Conservation (phyloP, 2,888 invertebrate genomes). For the Drosophila nigricruria region DNA sequence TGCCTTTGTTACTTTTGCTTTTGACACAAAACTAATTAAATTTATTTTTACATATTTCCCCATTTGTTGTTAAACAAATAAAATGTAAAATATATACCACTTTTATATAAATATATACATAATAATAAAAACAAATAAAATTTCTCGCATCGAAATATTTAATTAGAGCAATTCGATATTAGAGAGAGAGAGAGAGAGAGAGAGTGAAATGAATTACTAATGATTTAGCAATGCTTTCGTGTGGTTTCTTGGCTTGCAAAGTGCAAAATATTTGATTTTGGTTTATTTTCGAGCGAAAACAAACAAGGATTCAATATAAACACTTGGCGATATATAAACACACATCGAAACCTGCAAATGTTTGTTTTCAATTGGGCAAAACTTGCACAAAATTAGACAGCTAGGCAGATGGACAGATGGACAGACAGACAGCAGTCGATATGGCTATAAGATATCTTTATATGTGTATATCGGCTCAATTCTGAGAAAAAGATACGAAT, state of each 20-base stretch:
- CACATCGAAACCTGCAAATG: neutral
- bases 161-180: neutral
- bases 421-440: neutral
- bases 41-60: neutral
- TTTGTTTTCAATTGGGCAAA: neutral
- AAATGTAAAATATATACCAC: neutral
- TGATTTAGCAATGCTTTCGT: neutral
- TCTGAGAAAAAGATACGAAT: neutral
- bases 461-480: neutral
- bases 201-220: neutral
- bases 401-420: too few relatives aligned
- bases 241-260: neutral
- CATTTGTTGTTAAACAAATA: neutral
- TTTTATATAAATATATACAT: neutral
- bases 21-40: conserved; percentile 16
- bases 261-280: conserved; percentile 10
- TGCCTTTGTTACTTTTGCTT: conserved; percentile 12
- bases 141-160: neutral
- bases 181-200: neutral
- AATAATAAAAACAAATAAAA: neutral
- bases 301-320: conserved; percentile 6
- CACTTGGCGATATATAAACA: conserved; percentile 9
- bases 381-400: neutral
- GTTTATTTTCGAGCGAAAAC: conserved; percentile 1
- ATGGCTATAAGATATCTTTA: neutral